Conservation (phyloP, 2,797 vertebrate species). For the Acestrorhynchus altus region DNA sequence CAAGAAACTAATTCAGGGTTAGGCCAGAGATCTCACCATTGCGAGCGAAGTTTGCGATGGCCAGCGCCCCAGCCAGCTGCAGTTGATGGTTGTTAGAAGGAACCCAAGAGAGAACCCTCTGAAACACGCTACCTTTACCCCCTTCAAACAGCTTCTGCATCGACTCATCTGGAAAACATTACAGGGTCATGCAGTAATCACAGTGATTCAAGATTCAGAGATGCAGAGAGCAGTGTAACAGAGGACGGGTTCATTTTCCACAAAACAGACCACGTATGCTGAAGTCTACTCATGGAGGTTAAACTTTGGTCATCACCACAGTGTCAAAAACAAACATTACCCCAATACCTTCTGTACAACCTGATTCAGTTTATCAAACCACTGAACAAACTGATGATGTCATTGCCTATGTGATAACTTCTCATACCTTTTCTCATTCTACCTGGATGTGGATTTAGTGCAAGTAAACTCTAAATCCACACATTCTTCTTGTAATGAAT, state of each 20-base stretch:
- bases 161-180: constrained; percentile 87
- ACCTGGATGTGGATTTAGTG: no score
- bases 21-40: constrained; percentile 82
- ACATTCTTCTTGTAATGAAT: no score
- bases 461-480: no score
- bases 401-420: no score
- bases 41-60: constrained; percentile 97
- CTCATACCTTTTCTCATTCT: no score
- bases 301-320: no score
- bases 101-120: constrained; percentile 95
- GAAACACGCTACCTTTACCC: constrained; percentile 95
- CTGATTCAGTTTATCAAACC: not conserved
- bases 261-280: not conserved
- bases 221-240: not conserved
- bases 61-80: constrained; percentile 94
- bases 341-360: no score
- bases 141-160: constrained; percentile 99
- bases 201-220: not conserved
- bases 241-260: not conserved
- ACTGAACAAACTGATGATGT: not conserved
- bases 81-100: constrained; percentile 96
- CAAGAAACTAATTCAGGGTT: not conserved
- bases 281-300: no score
- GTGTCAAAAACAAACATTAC: no score
- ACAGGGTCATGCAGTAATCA: not conserved